Evolutionary conservation across 2,113 vertebrate species (phyloP).

Genomic region (Elephas maximus): DNA sequence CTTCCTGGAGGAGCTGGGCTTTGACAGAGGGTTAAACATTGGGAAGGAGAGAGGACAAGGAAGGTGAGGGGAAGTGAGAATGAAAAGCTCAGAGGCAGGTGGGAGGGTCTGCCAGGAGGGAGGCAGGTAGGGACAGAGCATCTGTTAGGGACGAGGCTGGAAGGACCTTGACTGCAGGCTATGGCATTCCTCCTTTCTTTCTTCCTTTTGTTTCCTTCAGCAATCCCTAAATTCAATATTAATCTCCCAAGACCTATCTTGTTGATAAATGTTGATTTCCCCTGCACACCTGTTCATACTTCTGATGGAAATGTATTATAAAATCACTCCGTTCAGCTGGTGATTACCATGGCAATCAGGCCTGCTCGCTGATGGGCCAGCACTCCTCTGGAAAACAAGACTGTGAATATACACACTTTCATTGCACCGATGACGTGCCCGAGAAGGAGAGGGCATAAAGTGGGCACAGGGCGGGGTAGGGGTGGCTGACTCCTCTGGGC

Average conservation of each 20-base stretch:
- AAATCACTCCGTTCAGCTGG: slow-evolving; percentile 51
- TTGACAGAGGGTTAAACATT: background rate
- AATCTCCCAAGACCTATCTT: slow-evolving; percentile 66
- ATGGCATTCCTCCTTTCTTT: background rate
- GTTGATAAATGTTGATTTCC: slow-evolving; percentile 72
- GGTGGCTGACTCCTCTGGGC: background rate
- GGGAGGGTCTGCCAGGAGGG: background rate
- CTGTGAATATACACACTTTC: background rate
- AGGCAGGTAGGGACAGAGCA: background rate
- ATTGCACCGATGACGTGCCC: background rate
- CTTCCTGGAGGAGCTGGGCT: background rate
- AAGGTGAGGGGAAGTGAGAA: background rate
- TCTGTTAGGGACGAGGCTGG: background rate
- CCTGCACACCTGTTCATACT: slow-evolving; percentile 74
- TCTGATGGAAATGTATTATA: slow-evolving; percentile 74
- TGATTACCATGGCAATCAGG: slow-evolving; percentile 81
- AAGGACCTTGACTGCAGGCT: background rate
- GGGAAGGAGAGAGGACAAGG: background rate
- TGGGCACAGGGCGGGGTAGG: background rate
- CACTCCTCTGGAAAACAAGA: slow-evolving; percentile 52
- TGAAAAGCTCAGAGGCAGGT: background rate
- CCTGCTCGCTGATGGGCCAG: background rate
- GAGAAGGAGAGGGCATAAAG: background rate
- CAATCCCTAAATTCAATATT: slow-evolving; percentile 36
- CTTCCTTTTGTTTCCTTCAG: slow-evolving; percentile 47